Base-by-base conservation (phyloP, 2,113 vertebrate species). In the Datnioides undecimradiatus region DNA sequence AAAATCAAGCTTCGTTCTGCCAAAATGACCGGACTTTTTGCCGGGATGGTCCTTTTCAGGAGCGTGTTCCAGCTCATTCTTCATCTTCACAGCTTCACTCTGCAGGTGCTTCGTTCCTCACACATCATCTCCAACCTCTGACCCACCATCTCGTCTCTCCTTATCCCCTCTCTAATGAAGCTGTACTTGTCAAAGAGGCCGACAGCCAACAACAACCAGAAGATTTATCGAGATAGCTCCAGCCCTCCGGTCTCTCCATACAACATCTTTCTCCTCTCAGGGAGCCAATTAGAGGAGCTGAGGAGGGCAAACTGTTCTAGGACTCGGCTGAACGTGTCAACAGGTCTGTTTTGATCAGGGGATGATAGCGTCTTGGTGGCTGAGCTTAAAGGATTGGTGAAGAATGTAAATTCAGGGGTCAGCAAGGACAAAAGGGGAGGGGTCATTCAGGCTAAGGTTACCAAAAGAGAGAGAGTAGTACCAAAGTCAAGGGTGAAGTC, bases 301-400 rank as follows among this genome's bases (percentile, higher is more conserved):
- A 80, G 80, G 73, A 78, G 54, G 51, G 63, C 73, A 62, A 67
- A 66, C 58, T 31, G 88, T 74, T 73, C 82, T 86, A 85, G 79
- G 88, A 73, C 82, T 89, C 34, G 16, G 45, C 82, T 34, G 57
- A 82, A 89, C 67, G 85, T 92, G 93, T 93, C 92, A 94, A 92
- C 92, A 90, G 84, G 81, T 81, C 82, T 93, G 93, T 94, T 93
- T 89, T 94, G 91, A 93, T 93, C 91, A 83, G 87, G 81, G 87
- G 92, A 91, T 86, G 84, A 83, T 85, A 77, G 74, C 38, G 52
- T 91, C 75, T 76, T 88, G 88, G 80, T 83, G 19, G 62, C 52
- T 19, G 34, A 92, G 93, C 93, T 95, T 95, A 95, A 93, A 90
- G 93, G 93, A 92, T 94, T 91, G 79, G 21, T 58, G 63, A 92